Conservation (phyloP, 2,888 invertebrate genomes). For the Dryadula phaetusa region DNA sequence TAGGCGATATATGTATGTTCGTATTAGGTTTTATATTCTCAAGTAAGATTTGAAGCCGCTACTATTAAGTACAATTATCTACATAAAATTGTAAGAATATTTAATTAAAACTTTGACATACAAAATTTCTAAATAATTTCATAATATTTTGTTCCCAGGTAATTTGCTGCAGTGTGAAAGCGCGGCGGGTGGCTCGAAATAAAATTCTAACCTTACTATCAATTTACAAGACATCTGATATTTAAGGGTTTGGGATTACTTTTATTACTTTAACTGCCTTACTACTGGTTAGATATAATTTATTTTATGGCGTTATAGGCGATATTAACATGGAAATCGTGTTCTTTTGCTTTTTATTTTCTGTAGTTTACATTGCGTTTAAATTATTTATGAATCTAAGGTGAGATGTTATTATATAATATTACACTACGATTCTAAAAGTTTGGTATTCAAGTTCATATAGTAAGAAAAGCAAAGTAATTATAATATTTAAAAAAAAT, state of each 20-base stretch:
- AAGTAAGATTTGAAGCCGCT: too few relatives aligned
- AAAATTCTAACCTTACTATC: conserved; percentile 21
- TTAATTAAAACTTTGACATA: not conserved
- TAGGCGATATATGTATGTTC: too few relatives aligned
- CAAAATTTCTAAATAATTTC: not conserved
- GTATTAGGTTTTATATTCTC: too few relatives aligned
- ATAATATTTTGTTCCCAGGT: conserved; percentile 49
- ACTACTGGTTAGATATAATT: conserved; percentile 23
- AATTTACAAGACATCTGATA: conserved; percentile 31
- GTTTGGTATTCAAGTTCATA: too few relatives aligned
- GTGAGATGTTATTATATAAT: not conserved
- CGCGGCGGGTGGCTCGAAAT: conserved; percentile 19
- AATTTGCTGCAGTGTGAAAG: conserved; percentile 43
- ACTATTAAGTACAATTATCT: too few relatives aligned
- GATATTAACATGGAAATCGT: not conserved
- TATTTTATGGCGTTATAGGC: conserved; percentile 18
- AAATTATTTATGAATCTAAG: conserved; percentile 9
- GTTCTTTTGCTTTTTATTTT: not conserved
- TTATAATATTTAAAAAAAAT: too few relatives aligned
- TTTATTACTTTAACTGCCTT: conserved; percentile 23
- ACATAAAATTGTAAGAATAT: too few relatives aligned
- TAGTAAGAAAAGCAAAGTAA: too few relatives aligned
- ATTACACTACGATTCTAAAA: not conserved
- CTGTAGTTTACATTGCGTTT: not conserved
- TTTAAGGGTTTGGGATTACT: conserved; percentile 20